Evolutionary conservation across 2,888 invertebrate genomes (phyloP), one percentile per base, ranked within the genome.

Genomic region (Erannis defoliaria): DNA sequence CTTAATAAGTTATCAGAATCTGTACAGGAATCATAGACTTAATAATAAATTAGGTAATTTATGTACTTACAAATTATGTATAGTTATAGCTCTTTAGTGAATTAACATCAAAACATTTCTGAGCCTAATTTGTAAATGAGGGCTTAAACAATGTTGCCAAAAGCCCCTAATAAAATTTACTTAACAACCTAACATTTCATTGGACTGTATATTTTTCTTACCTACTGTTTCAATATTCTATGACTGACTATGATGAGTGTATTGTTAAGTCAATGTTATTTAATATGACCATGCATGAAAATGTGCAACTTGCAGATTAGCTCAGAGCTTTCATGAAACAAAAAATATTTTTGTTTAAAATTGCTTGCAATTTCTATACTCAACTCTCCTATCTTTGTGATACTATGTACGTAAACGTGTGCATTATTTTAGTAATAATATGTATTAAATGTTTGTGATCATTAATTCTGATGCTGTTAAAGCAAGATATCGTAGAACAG

Each of bases 371-470:
- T 62, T 42, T 60, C 56, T 62, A 59, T 51, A 63, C 33, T 62
- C 35, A 60, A 65, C 55, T 62, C 56, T 61, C 49, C 59, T 68
- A 61, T 63, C 50, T 49, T 62, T 68, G 66, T 70, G 68, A 68
- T 70, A 70, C 65, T 70, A 65, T 55, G 62, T 70, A 70, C 68
- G 68, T 68, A 66, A 70, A 51, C 40, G 23, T 63, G 63, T 63
- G 63, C 63, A 55, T 63, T 63, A 63, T 51, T 55, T 45, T 31
- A 51, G 59, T 58, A 18, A 29, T 50, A 29, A 45, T 42, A 51
- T 54, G 26, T 53, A 53, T 40, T 46, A 9, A 48, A 54, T 45
- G 55, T 43, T 48, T 55, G 37, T 55, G 49, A 50, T 50, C 26
- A 42, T 45, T 55, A 45, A 49, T 33, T 53, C 19, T 40, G 45